Percentiles rank a stretch among this genome's conserved stretches.
Conservation (phyloP, 1,140 invertebrate species). For the Pseudomyrmex concolor region DNA sequence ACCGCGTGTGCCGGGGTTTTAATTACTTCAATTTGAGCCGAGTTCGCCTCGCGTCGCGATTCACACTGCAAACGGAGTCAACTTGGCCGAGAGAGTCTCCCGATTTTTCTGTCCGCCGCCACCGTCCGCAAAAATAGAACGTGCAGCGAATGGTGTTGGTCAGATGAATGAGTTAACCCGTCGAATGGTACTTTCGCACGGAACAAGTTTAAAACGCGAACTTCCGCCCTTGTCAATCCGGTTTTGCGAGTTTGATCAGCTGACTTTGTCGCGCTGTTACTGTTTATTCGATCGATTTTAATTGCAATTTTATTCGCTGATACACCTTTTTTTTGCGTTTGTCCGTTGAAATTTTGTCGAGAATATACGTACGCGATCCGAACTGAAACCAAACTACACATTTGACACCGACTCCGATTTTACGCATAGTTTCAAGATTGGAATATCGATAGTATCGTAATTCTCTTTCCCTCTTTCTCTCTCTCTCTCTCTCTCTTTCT, state of each 20-base stretch:
- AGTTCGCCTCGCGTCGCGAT: slow-evolving; percentile 24
- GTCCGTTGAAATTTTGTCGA: neutral
- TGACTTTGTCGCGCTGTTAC: neutral
- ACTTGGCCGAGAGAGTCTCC: slow-evolving; percentile 2
- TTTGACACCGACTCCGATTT: neutral
- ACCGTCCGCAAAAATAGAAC: slow-evolving; percentile 39
- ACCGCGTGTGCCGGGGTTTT: slow-evolving; percentile 62
- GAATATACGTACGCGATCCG: neutral
- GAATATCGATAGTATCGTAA: neutral
- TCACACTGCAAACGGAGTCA: slow-evolving; percentile 6
- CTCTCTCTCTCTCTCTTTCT: neutral
- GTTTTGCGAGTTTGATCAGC: neutral
- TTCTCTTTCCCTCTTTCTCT: neutral
- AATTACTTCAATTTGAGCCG: slow-evolving; percentile 76
- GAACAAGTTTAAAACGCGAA: neutral
- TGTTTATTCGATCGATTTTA: neutral
- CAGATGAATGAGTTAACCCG: slow-evolving; percentile 23
- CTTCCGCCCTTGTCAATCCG: neutral
- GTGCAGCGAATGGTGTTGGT: neutral
- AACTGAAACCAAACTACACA: neutral
- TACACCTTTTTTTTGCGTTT: too few species aligned
- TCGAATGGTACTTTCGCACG: neutral
- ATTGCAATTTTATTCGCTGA: neutral
- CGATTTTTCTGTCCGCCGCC: slow-evolving; percentile 17
- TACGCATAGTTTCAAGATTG: neutral